Base-by-base conservation (phyloP, 2,888 invertebrate genomes). In the Uloborus plumipes region DNA sequence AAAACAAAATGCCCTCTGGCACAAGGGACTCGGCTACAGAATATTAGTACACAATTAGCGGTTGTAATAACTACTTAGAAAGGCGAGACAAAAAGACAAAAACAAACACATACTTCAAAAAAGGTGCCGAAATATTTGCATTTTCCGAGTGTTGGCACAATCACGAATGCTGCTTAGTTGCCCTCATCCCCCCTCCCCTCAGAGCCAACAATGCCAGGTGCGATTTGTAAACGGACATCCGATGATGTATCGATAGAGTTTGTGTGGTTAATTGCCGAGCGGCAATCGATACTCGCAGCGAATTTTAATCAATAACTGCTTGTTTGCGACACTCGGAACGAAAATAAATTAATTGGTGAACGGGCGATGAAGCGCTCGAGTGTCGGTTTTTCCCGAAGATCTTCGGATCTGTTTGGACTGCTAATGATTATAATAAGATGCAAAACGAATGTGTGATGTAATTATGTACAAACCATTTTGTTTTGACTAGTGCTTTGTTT, bases 101-200 rank as follows among this genome's bases (percentile, higher is more conserved):
- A 80, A 73, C 73, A 80, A 80, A 80, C 79, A 80, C 51, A 79
- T 73, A 61, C 79, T 62, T 73, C 73, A 80, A 80, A 64, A n/a
- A 79, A 73, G 67, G 51, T 55, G 73, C 79, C 73, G 79, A 58
- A 67, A 67, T 80, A 69, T 80, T 80, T 80, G 79, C 79, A 73
- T 80, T 78, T 78, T 58, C 65, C 65, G 72, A 39, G 71, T 71
- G 75, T 75, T 75, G 39, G 50, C 67, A 78, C 76, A 26, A 72
- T 72, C 72, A 72, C 65, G 78, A 72, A 39, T 2, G 31, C 31
- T n/a, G 6, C 50, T 58, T 16, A 11, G 31, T 18, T 50, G 39
- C 55, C 64, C n/a, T 53, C 20, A 55, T 39, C 55, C 26, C 26
- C 26, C 26, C 26, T 4, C 26, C 26, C 55, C 47, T 22, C 64